Percentiles rank a stretch among this genome's conserved stretches.
Evolutionary conservation across 2,797 vertebrate genomes (phyloP).

Genomic region (Acanthurus lineatus): DNA sequence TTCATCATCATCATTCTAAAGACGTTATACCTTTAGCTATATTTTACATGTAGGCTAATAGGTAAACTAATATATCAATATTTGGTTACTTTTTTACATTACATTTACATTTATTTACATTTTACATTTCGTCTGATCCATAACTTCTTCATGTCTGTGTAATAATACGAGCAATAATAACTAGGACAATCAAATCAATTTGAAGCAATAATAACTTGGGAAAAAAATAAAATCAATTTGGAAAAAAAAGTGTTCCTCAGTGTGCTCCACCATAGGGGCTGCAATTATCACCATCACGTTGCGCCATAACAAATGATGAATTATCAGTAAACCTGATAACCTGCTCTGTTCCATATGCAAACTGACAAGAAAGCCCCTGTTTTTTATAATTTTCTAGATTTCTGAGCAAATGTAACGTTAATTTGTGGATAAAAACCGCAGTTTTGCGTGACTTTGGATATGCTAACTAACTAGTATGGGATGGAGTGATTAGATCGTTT

Average conservation of each 20-base stretch:
- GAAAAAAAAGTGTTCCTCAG: neutral
- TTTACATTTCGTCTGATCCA: neutral
- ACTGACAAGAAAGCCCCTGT: accelerated
- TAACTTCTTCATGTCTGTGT: too few species aligned
- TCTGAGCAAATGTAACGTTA: neutral
- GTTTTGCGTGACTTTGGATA: neutral
- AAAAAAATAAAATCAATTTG: too few species aligned
- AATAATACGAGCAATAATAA: neutral
- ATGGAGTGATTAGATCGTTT: neutral
- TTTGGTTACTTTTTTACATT: neutral
- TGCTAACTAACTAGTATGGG: neutral
- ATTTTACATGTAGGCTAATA: too few species aligned
- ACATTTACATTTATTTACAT: too few species aligned
- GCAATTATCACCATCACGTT: neutral
- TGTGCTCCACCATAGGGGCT: too few species aligned
- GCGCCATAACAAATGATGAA: neutral
- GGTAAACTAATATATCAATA: too few species aligned
- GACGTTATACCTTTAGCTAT: too few species aligned
- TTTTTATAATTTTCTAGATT: neutral
- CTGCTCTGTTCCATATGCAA: accelerated
- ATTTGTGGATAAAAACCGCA: neutral
- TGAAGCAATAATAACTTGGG: too few species aligned
- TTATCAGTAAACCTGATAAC: accelerated
- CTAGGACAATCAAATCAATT: neutral
- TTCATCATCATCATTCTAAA: too few species aligned